phyloP scores from a whole-genome alignment of 2,113 vertebrate genomes.

The Falcunculus frontatus region DNA sequence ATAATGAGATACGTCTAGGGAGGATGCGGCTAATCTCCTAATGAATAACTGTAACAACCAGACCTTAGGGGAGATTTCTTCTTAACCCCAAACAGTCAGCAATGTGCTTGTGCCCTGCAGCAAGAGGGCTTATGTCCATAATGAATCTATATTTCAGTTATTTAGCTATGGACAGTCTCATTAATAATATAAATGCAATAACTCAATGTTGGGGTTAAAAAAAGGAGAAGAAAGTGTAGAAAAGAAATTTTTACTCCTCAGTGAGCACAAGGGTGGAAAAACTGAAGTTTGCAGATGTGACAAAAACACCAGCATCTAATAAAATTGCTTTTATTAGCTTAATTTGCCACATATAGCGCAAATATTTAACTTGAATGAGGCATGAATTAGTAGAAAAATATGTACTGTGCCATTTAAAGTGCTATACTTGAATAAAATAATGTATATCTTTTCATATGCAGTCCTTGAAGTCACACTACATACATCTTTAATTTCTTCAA shows the following conservation, averaged over 20 bases:
- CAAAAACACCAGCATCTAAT: not conserved
- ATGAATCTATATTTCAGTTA: conserved; percentile 27
- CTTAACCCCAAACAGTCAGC: not conserved
- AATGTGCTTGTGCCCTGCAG: not conserved
- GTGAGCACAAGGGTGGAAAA: not conserved
- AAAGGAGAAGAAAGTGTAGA: not conserved
- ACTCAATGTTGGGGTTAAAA: not conserved
- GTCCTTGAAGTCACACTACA: conserved; percentile 62
- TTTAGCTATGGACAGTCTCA: conserved; percentile 24
- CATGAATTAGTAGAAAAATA: conserved; percentile 60
- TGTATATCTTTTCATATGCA: conserved; percentile 69
- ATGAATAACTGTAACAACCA: conserved; percentile 16
- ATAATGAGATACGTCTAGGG: not conserved
- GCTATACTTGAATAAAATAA: conserved; percentile 66
- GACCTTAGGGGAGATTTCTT: conserved; percentile 26
- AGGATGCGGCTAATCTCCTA: conserved; percentile 30
- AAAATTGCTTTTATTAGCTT: conserved; percentile 57
- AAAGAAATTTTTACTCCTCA: not conserved
- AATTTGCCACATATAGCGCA: conserved; percentile 40
- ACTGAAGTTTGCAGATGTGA: conserved; percentile 14
- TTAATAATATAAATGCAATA: conserved; percentile 46
- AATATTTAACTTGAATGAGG: conserved; percentile 56
- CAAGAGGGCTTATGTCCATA: conserved; percentile 25
- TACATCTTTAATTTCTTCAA: conserved; percentile 82
- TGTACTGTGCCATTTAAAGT: conserved; percentile 35